These are phyloP conservation scores for Melangyna quadrimaculata DNA, from an alignment of 2,888 invertebrate genomes.

Conservation along the genomic window DNA sequence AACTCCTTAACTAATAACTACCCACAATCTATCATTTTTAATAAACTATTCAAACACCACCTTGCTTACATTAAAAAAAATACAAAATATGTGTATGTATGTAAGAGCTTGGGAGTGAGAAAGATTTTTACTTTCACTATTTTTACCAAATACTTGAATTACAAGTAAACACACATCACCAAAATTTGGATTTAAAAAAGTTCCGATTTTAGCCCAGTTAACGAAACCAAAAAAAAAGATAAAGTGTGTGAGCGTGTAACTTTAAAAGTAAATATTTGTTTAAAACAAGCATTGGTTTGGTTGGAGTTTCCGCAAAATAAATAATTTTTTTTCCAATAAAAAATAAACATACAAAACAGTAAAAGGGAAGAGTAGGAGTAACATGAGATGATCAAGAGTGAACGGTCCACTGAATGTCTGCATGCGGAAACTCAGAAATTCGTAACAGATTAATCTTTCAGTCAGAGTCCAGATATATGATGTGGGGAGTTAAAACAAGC, in stretches of 20 bases:
- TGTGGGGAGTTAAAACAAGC: not conserved
- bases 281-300: conserved; percentile 13
- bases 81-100: not conserved
- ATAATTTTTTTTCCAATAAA: not conserved
- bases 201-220: conserved; percentile 44
- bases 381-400: not conserved
- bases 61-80: not conserved
- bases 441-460: conserved; percentile 57
- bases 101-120: not conserved
- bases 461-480: conserved; percentile 24
- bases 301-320: conserved; percentile 45
- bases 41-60: not conserved
- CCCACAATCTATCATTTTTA: conserved; percentile 24
- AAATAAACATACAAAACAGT: conserved; percentile 9
- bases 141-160: conserved; percentile 32
- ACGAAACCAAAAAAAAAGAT: not conserved
- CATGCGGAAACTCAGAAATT: conserved; percentile 59
- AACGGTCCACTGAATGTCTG: conserved; percentile 47
- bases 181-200: conserved; percentile 14
- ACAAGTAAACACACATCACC: not conserved
- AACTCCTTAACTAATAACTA: not conserved
- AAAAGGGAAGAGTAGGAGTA: conserved; percentile 19
- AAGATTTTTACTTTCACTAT: conserved; percentile 54
- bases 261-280: conserved; percentile 32
- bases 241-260: conserved; percentile 41